Conservation (phyloP, 1,140 invertebrate species). For the Caenorhabditis inopinata region DNA sequence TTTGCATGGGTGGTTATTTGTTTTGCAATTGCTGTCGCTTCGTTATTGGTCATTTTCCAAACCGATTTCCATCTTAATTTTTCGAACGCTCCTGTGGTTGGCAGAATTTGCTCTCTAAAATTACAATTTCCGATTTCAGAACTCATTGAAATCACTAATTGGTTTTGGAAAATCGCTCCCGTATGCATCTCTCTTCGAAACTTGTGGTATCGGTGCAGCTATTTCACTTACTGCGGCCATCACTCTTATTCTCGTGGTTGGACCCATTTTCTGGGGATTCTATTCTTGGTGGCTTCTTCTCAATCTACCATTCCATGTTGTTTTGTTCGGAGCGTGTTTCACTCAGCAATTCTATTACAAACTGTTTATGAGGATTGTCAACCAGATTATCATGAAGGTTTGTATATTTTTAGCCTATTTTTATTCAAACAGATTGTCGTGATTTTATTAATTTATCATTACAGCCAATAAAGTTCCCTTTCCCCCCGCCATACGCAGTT, state of each 20-base stretch:
- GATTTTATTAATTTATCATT: not conserved
- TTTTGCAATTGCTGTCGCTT: not conserved
- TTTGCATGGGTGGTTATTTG: not conserved
- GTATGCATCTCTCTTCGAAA: not conserved
- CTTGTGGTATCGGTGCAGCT: not conserved
- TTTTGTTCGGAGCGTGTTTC: not conserved
- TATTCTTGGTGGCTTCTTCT: not conserved
- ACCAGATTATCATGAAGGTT: slow-evolving; percentile 14
- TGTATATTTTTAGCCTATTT: no score
- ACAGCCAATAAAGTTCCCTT: slow-evolving; percentile 31
- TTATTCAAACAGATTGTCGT: no score
- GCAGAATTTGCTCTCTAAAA: not conserved
- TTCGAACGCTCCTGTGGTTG: not conserved
- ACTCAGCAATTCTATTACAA: not conserved
- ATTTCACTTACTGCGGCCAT: not conserved
- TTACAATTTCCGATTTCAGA: not conserved
- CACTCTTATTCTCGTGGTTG: not conserved
- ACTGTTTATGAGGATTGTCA: not conserved
- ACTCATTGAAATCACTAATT: not conserved
- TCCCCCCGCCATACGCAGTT: slow-evolving; percentile 32
- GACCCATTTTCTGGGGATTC: not conserved
- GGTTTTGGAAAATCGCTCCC: not conserved
- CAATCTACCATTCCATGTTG: not conserved
- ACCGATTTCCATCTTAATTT: not conserved
- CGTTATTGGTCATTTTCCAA: not conserved